Conservation (phyloP, 2,113 vertebrate genomes). For the Malurus cyaneus region DNA sequence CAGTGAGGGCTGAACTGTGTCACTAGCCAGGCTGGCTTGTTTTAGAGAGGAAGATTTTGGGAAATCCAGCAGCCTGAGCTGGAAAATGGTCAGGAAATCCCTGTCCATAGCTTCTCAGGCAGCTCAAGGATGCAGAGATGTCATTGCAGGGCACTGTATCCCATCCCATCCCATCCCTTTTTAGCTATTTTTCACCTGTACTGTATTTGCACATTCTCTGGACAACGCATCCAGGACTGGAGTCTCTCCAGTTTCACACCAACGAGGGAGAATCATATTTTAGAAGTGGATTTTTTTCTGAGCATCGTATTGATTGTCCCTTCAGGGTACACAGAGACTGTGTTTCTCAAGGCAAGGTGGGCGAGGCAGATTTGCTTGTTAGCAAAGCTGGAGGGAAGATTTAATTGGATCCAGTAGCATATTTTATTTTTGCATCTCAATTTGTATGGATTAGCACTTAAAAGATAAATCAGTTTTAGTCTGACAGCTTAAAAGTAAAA, state of each 20-base stretch:
- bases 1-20: not conserved
- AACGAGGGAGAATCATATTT: not conserved
- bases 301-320: not conserved
- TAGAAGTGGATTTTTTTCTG: not conserved
- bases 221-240: not conserved
- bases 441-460: constrained; percentile 63
- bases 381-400: constrained; percentile 38
- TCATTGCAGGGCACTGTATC: not conserved
- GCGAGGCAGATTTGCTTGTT: constrained; percentile 3
- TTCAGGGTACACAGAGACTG: not conserved
- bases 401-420: constrained; percentile 30
- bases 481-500: constrained; percentile 61
- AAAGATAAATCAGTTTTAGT: constrained; percentile 47
- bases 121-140: not conserved
- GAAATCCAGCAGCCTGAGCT: not conserved
- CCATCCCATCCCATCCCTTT: no score
- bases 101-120: not conserved
- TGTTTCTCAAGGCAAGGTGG: not conserved
- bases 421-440: constrained; percentile 53
- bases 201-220: not conserved
- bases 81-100: not conserved
- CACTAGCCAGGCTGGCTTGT: not conserved
- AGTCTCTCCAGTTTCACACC: not conserved
- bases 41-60: not conserved
- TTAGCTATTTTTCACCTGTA: not conserved